Percentiles rank a stretch among this genome's conserved stretches.
phyloP scores from a whole-genome alignment of 2,113 vertebrate species.

The Paedocypris sp. region DNA sequence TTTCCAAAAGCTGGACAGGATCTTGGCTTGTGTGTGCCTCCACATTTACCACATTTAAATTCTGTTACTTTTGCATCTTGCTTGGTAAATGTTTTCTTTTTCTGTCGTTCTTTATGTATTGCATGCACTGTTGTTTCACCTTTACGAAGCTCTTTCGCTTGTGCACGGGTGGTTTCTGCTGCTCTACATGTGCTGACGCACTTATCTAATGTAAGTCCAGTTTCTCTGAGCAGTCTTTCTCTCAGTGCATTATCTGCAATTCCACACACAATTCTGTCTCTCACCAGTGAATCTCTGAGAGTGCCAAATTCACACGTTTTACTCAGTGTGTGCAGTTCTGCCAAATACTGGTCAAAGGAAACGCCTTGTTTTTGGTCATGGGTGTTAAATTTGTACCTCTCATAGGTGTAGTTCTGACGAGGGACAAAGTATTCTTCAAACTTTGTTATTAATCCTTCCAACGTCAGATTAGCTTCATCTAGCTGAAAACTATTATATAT shows the following conservation, averaged over 20 bases:
- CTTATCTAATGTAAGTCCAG: conserved; percentile 16
- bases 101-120: background rate
- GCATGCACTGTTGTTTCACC: background rate
- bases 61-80: background rate
- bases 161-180: background rate
- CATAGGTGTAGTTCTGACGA: conserved; percentile 14
- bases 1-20: conserved; percentile 25
- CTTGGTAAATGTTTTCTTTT: background rate
- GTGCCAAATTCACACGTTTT: conserved; percentile 25
- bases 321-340: conserved; percentile 16
- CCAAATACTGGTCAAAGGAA: conserved; percentile 14
- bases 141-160: conserved; percentile 17
- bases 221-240: conserved; percentile 21
- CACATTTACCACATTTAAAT: conserved; percentile 11
- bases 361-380: conserved; percentile 8
- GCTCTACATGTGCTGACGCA: conserved; percentile 13
- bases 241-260: conserved; percentile 19
- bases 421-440: conserved; percentile 22
- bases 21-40: background rate
- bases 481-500: conserved; percentile 18
- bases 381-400: conserved; percentile 15
- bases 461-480: background rate
- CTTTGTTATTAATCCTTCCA: background rate
- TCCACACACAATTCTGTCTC: conserved; percentile 26
- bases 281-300: conserved; percentile 19